Percentiles rank a stretch among this genome's conserved stretches.
These are phyloP conservation scores for Micropterix aruncella DNA, from an alignment of 2,888 invertebrate genomes.

Conservation along the genomic window DNA sequence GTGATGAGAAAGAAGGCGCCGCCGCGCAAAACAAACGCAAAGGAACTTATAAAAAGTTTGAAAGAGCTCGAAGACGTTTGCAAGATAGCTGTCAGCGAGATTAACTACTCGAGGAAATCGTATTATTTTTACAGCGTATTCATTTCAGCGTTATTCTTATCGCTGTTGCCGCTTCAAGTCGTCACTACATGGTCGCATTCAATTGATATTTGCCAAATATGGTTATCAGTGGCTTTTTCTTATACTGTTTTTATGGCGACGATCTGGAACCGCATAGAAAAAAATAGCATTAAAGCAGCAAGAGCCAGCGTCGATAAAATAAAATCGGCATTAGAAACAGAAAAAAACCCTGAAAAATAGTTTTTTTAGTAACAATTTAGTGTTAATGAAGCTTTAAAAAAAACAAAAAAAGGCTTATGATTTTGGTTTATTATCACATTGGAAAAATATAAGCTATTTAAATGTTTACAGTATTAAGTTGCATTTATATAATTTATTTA, in stretches of 20 bases:
- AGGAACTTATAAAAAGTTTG: conserved; percentile 20
- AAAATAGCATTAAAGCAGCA: conserved; percentile 63
- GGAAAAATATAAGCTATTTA: neutral
- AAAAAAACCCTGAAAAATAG: no score
- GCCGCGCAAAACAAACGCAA: conserved; percentile 5
- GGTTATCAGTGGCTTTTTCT: conserved; percentile 48
- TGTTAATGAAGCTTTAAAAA: no score
- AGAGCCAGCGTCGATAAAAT: conserved; percentile 12
- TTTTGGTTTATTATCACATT: neutral
- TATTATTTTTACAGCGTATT: conserved; percentile 34
- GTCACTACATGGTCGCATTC: conserved; percentile 34
- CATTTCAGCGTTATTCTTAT: conserved; percentile 18
- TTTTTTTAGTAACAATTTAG: no score
- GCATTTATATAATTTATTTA: no score
- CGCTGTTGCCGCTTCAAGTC: conserved; percentile 36
- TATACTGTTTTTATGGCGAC: conserved; percentile 67
- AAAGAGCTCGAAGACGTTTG: conserved; percentile 46
- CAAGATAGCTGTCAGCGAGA: conserved; percentile 33
- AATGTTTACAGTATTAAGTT: no score
- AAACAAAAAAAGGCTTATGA: neutral
- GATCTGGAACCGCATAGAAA: conserved; percentile 71
- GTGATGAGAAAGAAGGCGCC: conserved; percentile 14
- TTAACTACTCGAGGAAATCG: conserved; percentile 34
- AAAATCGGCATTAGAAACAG: neutral
- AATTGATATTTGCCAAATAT: conserved; percentile 42